Percentiles rank a stretch among this genome's conserved stretches.
These are phyloP conservation scores for Drosophila falleni DNA, from an alignment of 2,888 invertebrate genomes.

Conservation along the genomic window DNA sequence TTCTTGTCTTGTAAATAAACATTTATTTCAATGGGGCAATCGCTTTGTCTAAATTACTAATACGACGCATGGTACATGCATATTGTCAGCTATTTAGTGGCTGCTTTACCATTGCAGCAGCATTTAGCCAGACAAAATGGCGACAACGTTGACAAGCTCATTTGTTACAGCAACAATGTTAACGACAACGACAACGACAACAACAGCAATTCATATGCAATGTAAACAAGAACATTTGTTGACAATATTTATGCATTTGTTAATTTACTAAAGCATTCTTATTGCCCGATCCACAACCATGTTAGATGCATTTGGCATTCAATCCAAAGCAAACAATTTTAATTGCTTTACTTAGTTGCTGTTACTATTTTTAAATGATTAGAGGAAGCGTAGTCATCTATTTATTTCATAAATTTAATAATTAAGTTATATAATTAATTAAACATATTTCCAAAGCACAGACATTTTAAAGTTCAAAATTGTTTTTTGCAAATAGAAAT, in stretches of 20 bases:
- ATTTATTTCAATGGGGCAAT: constrained; percentile 33
- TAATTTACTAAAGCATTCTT: constrained; percentile 50
- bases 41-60: constrained; percentile 63
- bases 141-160: constrained; percentile 70
- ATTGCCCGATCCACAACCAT: constrained; percentile 49
- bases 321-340: constrained; percentile 17
- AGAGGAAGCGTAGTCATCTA: background rate
- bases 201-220: constrained; percentile 57
- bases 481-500: constrained; percentile 12
- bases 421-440: background rate
- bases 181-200: constrained; percentile 21
- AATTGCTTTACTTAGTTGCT: constrained; percentile 8
- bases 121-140: constrained; percentile 76
- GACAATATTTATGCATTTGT: constrained; percentile 70
- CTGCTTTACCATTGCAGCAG: constrained; percentile 69
- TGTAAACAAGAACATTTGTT: constrained; percentile 71
- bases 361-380: background rate
- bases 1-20: constrained; percentile 27
- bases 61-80: constrained; percentile 71
- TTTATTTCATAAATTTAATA: too few species aligned
- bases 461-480: constrained; percentile 3
- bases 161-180: constrained; percentile 61
- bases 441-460: constrained; percentile 7
- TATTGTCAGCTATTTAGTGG: constrained; percentile 59
- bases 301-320: constrained; percentile 56